Conservation (phyloP, 2,113 vertebrate species). For the Brachypodius melanocephalos region DNA sequence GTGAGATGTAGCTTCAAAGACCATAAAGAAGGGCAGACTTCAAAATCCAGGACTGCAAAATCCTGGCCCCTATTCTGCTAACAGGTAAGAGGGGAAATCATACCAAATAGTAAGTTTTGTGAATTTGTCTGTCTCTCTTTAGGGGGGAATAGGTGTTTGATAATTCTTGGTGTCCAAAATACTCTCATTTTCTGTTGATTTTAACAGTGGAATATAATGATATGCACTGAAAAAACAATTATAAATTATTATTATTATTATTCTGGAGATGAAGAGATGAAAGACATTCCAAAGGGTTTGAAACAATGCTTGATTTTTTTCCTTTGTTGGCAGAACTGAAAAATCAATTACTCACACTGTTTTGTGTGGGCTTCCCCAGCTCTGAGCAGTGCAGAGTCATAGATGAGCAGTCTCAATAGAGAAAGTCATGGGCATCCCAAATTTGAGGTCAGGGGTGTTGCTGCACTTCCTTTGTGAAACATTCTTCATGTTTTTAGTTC, state of each 20-base stretch:
- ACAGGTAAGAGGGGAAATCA: background rate
- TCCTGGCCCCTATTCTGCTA: background rate
- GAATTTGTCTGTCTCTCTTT: background rate
- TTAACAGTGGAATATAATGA: background rate
- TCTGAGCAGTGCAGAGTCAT: background rate
- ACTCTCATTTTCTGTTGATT: background rate
- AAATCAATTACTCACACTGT: background rate
- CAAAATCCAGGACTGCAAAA: background rate
- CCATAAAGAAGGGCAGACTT: background rate
- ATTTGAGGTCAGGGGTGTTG: background rate
- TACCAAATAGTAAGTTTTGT: background rate
- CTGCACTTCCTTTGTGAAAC: accelerated
- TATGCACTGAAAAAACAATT: background rate
- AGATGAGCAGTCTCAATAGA: background rate
- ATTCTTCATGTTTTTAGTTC: background rate
- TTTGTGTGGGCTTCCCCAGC: background rate
- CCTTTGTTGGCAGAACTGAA: background rate
- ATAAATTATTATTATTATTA: background rate
- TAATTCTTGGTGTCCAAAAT: background rate
- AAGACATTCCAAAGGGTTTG: background rate
- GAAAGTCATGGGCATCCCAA: background rate
- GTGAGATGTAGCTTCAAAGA: background rate
- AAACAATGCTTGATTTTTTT: background rate
- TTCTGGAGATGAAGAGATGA: background rate
- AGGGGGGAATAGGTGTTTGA: background rate